Percentiles rank a stretch among this genome's conserved stretches.
Conservation (phyloP, 2,888 invertebrate species). For the Caenorhabditis plicata region DNA sequence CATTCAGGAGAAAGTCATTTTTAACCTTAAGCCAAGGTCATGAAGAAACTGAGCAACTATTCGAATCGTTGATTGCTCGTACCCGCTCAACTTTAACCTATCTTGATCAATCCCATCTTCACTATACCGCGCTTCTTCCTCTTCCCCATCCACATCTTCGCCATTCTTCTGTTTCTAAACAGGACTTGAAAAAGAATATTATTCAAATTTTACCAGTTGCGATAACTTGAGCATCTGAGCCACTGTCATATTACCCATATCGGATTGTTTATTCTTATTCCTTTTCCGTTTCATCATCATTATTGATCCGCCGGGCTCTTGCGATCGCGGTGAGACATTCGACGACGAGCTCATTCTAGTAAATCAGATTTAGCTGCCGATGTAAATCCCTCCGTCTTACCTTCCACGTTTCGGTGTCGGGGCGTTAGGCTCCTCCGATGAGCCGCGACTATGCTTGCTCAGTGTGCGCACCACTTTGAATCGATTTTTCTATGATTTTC, state of each 20-base stretch:
- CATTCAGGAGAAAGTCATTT: slow-evolving; percentile 5
- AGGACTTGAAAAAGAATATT: neutral
- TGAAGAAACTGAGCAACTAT: slow-evolving; percentile 58
- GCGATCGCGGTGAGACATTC: neutral
- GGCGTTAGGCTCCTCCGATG: neutral
- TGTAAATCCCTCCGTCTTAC: neutral
- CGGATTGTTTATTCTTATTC: neutral
- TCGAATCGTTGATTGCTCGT: slow-evolving; percentile 42
- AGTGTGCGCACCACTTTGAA: slow-evolving; percentile 6
- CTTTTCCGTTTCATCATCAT: neutral
- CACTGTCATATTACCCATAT: slow-evolving; percentile 1
- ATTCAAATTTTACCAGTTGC: neutral
- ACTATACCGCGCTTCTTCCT: neutral
- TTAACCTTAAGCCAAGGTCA: slow-evolving; percentile 54
- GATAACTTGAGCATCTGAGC: slow-evolving; percentile 1
- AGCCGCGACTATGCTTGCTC: neutral
- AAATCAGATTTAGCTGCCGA: neutral
- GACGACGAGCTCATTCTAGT: slow-evolving; percentile 1
- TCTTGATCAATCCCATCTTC: slow-evolving; percentile 6
- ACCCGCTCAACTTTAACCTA: neutral
- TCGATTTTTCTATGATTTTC: neutral
- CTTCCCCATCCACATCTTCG: neutral
- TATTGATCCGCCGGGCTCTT: too few relatives aligned
- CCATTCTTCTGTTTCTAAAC: neutral
- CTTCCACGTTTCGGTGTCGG: slow-evolving; percentile 1